Base-by-base conservation (phyloP, 2,797 vertebrate species). In the Thalassophryne amazonica region DNA sequence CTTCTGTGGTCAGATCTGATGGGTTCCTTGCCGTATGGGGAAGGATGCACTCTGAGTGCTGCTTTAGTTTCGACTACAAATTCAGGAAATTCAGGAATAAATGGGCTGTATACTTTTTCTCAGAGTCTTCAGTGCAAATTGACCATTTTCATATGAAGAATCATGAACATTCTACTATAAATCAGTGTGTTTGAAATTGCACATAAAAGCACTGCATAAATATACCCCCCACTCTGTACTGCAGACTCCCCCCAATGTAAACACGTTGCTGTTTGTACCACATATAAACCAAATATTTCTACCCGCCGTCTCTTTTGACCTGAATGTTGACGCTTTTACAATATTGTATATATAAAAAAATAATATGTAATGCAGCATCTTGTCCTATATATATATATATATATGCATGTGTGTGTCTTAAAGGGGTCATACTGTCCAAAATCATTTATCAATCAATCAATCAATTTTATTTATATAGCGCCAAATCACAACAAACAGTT, bases 191-290 rank as follows among this genome's bases (percentile, higher is more conserved):
- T 47, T 62, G 61, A 68, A 39, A 40, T 20, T 27, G 36, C 16
- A 29, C 64, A 50, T 33, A 52, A 49, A 25, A 45, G 19, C n/a
- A 3, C 32, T 43, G 3, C 56, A 55, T 78, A 78, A 73, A 80
- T 69, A 76, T 17, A 20, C 11, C 4, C 21, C n/a, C 16, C 6
- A 36, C 14, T 60, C 50, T 40, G 33, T 41, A 34, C 15, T 6
- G 52, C 61, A 50, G 52, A 45, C 47, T 47, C 30, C 52, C 60
- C 49, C 46, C 36, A 77, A 11, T 75, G 60, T 84, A 81, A 85
- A 81, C 70, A 84, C 57, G 48, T 51, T 5, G 30, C 32, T 67
- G 56, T 67, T 40, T 57, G 58, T 58, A 56, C 58, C 53, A 61
- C 55, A 53, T 35, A 48, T 55, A 73, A 68, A 74, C 74, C 48